Conservation (phyloP, 2,113 vertebrate species). For the Psilopogon haemacephalus region DNA sequence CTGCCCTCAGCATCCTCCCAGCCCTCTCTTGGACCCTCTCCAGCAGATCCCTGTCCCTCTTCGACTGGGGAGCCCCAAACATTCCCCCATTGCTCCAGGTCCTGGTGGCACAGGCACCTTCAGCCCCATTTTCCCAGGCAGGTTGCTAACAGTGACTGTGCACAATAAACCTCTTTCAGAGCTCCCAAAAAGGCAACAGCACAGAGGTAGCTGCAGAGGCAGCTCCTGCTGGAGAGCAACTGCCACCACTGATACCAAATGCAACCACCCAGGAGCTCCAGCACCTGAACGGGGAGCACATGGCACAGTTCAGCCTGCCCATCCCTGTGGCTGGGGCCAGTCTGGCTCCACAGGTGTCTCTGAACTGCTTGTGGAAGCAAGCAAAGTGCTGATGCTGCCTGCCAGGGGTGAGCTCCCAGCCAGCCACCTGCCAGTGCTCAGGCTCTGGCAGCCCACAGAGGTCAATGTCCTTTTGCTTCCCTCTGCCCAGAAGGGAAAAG, state of each 20-base stretch:
- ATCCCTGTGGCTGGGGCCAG: neutral
- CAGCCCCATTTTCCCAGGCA: neutral
- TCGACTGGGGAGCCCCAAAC: no score
- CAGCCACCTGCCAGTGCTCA: neutral
- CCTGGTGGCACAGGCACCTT: neutral
- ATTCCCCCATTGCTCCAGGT: neutral
- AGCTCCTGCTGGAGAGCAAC: neutral
- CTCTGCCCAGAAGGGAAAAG: neutral
- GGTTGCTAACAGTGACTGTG: neutral
- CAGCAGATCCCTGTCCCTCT: no score
- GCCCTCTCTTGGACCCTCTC: no score
- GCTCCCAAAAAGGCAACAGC: neutral
- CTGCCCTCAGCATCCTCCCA: no score
- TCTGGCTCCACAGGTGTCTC: neutral
- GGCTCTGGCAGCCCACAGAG: neutral
- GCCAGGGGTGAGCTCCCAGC: neutral
- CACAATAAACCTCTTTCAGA: neutral
- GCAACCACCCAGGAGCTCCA: neutral
- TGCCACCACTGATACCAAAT: neutral
- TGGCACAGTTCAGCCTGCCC: neutral
- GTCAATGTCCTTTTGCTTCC: neutral
- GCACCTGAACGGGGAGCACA: neutral
- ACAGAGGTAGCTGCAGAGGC: neutral
- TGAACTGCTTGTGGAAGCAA: fast-evolving
- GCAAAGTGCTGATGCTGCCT: neutral